Evolutionary conservation across 2,888 invertebrate genomes (phyloP).

Genomic region (Bedellia somnulentella): DNA sequence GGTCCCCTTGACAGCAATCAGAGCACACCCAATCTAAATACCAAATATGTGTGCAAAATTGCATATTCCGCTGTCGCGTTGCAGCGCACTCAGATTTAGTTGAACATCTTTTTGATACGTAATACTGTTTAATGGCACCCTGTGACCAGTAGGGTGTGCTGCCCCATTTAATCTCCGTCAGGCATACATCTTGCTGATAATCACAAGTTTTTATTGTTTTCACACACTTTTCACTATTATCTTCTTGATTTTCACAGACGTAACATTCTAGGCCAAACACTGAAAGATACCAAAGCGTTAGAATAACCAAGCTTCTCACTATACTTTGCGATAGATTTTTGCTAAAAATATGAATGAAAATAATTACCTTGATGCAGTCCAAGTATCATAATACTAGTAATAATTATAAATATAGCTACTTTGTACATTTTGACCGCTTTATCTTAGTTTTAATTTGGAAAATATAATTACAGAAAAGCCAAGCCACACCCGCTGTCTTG

Average conservation of each 20-base stretch:
- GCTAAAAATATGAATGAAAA: too few relatives aligned
- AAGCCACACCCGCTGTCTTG: too few relatives aligned
- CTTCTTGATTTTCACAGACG: conserved; percentile 90
- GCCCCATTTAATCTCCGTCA: conserved; percentile 91
- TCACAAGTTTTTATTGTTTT: conserved; percentile 91
- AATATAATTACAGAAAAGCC: too few relatives aligned
- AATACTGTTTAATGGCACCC: conserved; percentile 90
- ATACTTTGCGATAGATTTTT: too few relatives aligned
- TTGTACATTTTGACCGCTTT: too few relatives aligned
- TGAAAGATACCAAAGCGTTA: conserved; percentile 36
- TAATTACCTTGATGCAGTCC: too few relatives aligned
- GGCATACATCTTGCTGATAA: conserved; percentile 81
- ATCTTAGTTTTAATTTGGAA: too few relatives aligned
- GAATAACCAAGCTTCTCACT: too few relatives aligned
- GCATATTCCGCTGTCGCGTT: conserved; percentile 71
- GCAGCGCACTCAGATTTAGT: conserved; percentile 77
- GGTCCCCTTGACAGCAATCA: conserved; percentile 93
- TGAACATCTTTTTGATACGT: conserved; percentile 88
- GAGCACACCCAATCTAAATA: conserved; percentile 96
- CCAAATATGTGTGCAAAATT: conserved; percentile 86
- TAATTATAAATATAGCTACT: too few relatives aligned
- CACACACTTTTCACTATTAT: conserved; percentile 89
- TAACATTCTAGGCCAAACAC: conserved; percentile 85
- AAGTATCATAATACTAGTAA: too few relatives aligned
- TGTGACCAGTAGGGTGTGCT: conserved; percentile 95